Conservation (phyloP, 2,888 invertebrate genomes). For the Cheilosia urbana region DNA sequence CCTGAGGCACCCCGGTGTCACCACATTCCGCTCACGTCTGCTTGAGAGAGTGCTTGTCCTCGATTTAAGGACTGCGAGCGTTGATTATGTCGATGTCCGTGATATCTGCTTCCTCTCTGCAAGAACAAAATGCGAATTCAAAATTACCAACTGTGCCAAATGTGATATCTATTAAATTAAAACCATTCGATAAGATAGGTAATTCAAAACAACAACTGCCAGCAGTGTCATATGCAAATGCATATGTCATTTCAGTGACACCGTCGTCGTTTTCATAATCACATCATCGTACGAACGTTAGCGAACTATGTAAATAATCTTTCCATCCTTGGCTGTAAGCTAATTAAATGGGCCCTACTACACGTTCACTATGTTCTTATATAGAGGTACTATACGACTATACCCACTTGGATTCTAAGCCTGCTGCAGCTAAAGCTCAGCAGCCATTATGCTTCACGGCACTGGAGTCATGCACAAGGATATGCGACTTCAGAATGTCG, state of each 20-base stretch:
- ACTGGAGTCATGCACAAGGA: slow-evolving; percentile 63
- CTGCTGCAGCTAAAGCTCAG: slow-evolving; percentile 49
- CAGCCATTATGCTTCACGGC: slow-evolving; percentile 51
- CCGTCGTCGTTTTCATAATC: slow-evolving; percentile 47
- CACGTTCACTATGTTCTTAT: slow-evolving; percentile 22
- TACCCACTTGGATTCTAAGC: slow-evolving; percentile 33
- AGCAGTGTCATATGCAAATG: slow-evolving; percentile 36
- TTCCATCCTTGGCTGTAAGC: slow-evolving; percentile 55
- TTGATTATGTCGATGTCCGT: slow-evolving; percentile 87
- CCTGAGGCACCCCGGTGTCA: slow-evolving; percentile 92
- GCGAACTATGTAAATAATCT: slow-evolving; percentile 65
- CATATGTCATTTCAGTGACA: slow-evolving; percentile 44
- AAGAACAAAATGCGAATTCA: slow-evolving; percentile 53
- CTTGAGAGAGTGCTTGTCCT: slow-evolving; percentile 88
- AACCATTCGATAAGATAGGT: slow-evolving; percentile 2
- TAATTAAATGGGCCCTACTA: slow-evolving; percentile 58
- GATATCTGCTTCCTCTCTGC: slow-evolving; percentile 88
- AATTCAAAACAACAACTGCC: slow-evolving; percentile 15
- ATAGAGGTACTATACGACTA: no score
- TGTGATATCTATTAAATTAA: slow-evolving; percentile 6
- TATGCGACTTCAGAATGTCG: slow-evolving; percentile 70
- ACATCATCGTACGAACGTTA: slow-evolving; percentile 63
- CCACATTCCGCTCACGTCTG: slow-evolving; percentile 89
- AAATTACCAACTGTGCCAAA: slow-evolving; percentile 10
- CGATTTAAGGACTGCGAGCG: slow-evolving; percentile 91